Base-by-base conservation (phyloP, 1,140 invertebrate genomes). In the Lordiphosa mommai region DNA sequence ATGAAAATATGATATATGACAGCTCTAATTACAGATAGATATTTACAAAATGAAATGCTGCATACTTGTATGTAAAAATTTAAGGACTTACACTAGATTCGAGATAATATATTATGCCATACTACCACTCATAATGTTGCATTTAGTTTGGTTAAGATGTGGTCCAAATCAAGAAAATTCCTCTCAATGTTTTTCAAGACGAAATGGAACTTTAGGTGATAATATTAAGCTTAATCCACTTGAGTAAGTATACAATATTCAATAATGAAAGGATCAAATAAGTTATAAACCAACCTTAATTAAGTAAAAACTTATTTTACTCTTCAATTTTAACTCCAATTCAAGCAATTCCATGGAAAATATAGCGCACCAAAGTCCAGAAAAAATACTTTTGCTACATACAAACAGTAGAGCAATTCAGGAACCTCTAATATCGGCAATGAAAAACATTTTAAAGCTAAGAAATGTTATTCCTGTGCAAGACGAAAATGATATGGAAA, bases 161-260 rank as follows among this genome's bases (percentile, higher is more conserved):
- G 0, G 2, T 1, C 8, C 6, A 8, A 7, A 4, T 44, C 1
- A 33, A 17, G 49, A 44, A n/a, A 55, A 55, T 16, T 0, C 5
- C 6, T 3, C 6, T 0, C 36, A 44, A 7, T 59, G 57, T 13
- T 27, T 13, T 7, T 2, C 13, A 2, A 3, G 5, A 1, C 12
- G 13, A 12, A 8, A 41, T 29, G 37, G 56, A 27, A 14, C 37
- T 0, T 8, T 53, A 2, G 56, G 37, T 3, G 13, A 43, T 29
- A 37, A 17, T 29, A 17, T 14, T 1, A 37, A 29, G 4, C 20
- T 59, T 0, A 44, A 36, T 43, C 3, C 9, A 2, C 8, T 59
- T 0, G 33, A 30, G 57, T 55, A 44, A 59, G 57, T 59, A 13
- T 16, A 7, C n/a, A n/a, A n/a, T n/a, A n/a, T n/a, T n/a, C n/a